A percentile compares a stretch with the other conserved stretches of the same genome.
These are phyloP conservation scores for Spinibarbus caldwelli DNA, from an alignment of 2,797 vertebrate species.

Conservation along the genomic window DNA sequence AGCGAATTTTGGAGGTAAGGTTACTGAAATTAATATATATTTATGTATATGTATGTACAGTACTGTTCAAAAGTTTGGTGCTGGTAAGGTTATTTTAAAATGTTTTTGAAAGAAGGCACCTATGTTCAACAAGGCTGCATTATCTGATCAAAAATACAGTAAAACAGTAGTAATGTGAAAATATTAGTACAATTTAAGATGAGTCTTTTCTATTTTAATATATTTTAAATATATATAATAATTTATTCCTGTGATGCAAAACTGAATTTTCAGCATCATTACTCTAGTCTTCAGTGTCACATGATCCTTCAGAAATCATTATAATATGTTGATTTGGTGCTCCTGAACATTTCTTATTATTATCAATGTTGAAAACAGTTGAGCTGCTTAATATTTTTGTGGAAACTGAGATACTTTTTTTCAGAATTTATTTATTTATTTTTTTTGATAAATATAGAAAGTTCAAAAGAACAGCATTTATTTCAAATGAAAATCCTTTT, in stretches of 20 bases:
- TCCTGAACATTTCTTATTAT: neutral
- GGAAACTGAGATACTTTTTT: too few relatives aligned
- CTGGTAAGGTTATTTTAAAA: neutral
- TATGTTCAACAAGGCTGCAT: neutral
- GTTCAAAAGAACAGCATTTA: too few relatives aligned
- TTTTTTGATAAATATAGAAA: too few relatives aligned
- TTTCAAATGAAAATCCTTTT: too few relatives aligned
- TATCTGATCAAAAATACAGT: neutral
- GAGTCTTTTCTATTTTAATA: neutral
- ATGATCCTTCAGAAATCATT: too few relatives aligned
- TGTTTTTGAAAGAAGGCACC: neutral
- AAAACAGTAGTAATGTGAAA: too few relatives aligned
- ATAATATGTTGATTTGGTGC: neutral
- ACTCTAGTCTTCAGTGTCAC: too few relatives aligned
- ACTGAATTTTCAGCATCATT: too few relatives aligned
- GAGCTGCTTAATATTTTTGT: neutral
- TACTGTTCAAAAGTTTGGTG: neutral
- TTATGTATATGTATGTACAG: neutral
- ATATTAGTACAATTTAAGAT: neutral
- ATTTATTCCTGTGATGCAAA: too few relatives aligned
- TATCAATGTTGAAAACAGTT: neutral
- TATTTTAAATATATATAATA: too few relatives aligned
- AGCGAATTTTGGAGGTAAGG: constrained; percentile 96
- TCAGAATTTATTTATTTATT: rapidly evolving
- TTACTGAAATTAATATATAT: neutral